Base-by-base conservation (phyloP, 2,113 vertebrate species). In the Himantopus leucocephalus region DNA sequence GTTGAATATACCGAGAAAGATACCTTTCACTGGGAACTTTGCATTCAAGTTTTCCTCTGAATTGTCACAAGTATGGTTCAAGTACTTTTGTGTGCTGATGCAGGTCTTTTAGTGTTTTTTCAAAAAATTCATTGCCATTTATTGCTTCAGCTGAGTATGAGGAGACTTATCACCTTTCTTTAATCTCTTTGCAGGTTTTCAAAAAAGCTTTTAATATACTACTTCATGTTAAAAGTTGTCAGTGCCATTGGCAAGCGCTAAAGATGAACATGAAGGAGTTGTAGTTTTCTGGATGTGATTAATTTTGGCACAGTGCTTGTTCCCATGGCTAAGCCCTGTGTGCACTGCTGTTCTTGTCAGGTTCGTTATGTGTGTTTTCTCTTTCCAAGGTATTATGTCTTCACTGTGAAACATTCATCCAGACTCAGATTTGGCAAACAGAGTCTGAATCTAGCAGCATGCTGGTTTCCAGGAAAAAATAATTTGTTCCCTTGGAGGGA, bases 271-370 rank as follows among this genome's bases (percentile, higher is more conserved):
- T 37, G 84, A 88, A 96, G 86, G 77, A 94, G 74, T n/a, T 83
- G 53, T 82, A 52, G 58, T 88, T 91, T 70, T 85, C 77, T 96
- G 77, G 87, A 82, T 88, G 48, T 55, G 58, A 82, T 88, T 73
- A 82, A 76, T 89, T 92, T 92, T 95, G 92, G 81, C 89, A 85
- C n/a, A 27, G 88, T n/a, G 2, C 81, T 91, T 76, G 71, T 89
- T 92, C 94, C 95, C 86, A 63, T 94, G 92, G 75, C 59, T 85
- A 12, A 90, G 55, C 75, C 82, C 75, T 64, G 55, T 74, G 85
- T 84, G 67, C 78, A 59, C 85, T 94, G 90, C 95, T 96, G 88
- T 94, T 96, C 94, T 95, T 92, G 92, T 96, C 85, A 84, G 85
- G 83, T 93, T 92, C 0, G 5, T 92, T 95, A 84, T 60, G 73